Evolutionary conservation across 1,140 invertebrate species (phyloP).

Genomic region (Hylaeus anthracinus): DNA sequence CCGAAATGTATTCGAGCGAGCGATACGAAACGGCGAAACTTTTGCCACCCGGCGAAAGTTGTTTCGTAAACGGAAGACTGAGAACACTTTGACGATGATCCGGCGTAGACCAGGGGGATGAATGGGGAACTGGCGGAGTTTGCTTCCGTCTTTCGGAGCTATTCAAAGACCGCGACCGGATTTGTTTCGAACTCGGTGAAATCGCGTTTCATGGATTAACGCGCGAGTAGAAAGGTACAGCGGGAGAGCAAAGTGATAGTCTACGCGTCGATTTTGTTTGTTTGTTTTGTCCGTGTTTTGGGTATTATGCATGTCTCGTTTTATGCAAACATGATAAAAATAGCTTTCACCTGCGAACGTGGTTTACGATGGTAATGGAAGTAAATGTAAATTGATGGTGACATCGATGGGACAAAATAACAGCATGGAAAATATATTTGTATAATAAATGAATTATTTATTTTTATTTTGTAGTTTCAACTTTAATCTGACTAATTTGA

Average conservation of each 20-base stretch:
- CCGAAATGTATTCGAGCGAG: not conserved
- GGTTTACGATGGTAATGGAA: too few relatives aligned
- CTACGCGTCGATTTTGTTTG: too few relatives aligned
- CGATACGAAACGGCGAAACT: constrained; percentile 15
- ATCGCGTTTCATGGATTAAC: constrained; percentile 1
- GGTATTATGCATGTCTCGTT: too few relatives aligned
- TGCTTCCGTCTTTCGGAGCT: constrained; percentile 9
- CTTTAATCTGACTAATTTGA: too few relatives aligned
- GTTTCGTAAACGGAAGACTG: constrained; percentile 13
- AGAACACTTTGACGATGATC: constrained; percentile 6
- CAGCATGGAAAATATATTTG: too few relatives aligned
- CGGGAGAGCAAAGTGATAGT: not conserved
- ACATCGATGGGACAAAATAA: too few relatives aligned
- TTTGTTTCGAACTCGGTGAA: not conserved
- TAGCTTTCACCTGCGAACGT: too few relatives aligned
- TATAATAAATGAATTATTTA: too few relatives aligned
- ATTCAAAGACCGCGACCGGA: not conserved
- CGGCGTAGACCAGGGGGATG: not conserved
- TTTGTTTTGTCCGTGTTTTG: too few relatives aligned
- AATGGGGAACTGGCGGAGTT: not conserved
- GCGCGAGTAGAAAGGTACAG: not conserved
- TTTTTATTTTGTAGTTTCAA: too few relatives aligned
- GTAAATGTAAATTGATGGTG: too few relatives aligned
- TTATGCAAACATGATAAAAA: too few relatives aligned
- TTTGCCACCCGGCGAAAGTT: constrained; percentile 1